phyloP scores from a whole-genome alignment of 2,888 invertebrate genomes.

The Xylota sylvarum region DNA sequence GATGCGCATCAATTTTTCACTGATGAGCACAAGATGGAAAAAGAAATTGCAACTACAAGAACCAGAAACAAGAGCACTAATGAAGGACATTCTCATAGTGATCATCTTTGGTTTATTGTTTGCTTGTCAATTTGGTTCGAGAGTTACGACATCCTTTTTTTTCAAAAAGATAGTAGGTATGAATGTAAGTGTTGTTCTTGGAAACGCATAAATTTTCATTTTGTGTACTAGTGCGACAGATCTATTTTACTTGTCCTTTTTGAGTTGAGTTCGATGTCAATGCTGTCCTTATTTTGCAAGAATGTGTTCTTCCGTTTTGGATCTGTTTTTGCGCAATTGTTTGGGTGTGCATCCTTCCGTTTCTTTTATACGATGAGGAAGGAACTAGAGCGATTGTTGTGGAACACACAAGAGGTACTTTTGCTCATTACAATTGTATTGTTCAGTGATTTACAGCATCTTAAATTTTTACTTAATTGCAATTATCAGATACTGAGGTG shows the following conservation, averaged over 20 bases:
- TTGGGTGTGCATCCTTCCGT: slow-evolving; percentile 50
- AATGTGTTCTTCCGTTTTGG: slow-evolving; percentile 25
- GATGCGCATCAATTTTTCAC: slow-evolving; percentile 29
- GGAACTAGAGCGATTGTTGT: slow-evolving; percentile 15
- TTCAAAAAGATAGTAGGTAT: neutral
- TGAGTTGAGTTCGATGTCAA: neutral
- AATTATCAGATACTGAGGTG: neutral
- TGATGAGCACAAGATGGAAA: neutral
- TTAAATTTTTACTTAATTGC: neutral
- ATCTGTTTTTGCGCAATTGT: slow-evolving; percentile 37
- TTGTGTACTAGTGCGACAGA: slow-evolving; percentile 11
- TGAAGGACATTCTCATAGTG: slow-evolving; percentile 62
- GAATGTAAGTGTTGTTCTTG: neutral
- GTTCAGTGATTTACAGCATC: slow-evolving; percentile 57
- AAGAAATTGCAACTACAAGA: neutral
- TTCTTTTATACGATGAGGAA: slow-evolving; percentile 13
- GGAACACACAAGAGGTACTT: slow-evolving; percentile 47
- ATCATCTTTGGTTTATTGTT: slow-evolving; percentile 33
- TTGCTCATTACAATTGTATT: slow-evolving; percentile 59
- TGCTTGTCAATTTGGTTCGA: slow-evolving; percentile 42
- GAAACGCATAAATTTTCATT: slow-evolving; percentile 53
- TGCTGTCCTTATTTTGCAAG: slow-evolving; percentile 9
- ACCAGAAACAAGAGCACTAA: slow-evolving; percentile 55
- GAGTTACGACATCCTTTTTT: slow-evolving; percentile 58
- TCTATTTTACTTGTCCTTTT: slow-evolving; percentile 14